Evolutionary conservation across 2,888 invertebrate genomes (phyloP).

Genomic region (Apodemia hepburni): DNA sequence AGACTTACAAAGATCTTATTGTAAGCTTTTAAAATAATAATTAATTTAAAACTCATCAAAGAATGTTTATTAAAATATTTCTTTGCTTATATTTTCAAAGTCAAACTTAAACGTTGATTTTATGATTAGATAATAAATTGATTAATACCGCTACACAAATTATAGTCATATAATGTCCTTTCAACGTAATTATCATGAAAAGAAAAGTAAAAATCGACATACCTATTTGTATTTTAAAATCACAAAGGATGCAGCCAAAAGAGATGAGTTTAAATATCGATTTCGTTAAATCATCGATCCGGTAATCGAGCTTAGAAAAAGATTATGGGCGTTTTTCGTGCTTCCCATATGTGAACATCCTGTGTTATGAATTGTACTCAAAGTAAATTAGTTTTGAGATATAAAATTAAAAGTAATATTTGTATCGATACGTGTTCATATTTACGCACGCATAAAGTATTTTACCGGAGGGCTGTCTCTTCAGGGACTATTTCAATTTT

Average conservation of each 20-base stretch:
- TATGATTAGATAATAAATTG: too few species aligned
- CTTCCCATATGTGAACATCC: conserved; percentile 68
- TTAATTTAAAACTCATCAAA: too few species aligned
- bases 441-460: conserved; percentile 8
- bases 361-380: conserved; percentile 34
- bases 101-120: too few species aligned
- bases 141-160: too few species aligned
- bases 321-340: conserved; percentile 67
- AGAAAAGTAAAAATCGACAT: background rate
- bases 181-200: background rate
- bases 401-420: background rate
- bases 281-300: conserved; percentile 75
- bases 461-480: conserved; percentile 69
- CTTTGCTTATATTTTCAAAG: too few species aligned
- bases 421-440: background rate
- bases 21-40: too few species aligned
- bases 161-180: too few species aligned
- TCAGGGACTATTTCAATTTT: conserved; percentile 50
- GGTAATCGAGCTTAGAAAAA: conserved; percentile 75
- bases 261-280: conserved; percentile 67
- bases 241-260: conserved; percentile 55
- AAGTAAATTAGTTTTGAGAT: background rate
- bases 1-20: too few species aligned
- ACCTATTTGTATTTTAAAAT: background rate
- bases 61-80: too few species aligned